These are phyloP conservation scores for Nansenia antarctica DNA, from an alignment of 2,113 vertebrate genomes.

Conservation along the genomic window DNA sequence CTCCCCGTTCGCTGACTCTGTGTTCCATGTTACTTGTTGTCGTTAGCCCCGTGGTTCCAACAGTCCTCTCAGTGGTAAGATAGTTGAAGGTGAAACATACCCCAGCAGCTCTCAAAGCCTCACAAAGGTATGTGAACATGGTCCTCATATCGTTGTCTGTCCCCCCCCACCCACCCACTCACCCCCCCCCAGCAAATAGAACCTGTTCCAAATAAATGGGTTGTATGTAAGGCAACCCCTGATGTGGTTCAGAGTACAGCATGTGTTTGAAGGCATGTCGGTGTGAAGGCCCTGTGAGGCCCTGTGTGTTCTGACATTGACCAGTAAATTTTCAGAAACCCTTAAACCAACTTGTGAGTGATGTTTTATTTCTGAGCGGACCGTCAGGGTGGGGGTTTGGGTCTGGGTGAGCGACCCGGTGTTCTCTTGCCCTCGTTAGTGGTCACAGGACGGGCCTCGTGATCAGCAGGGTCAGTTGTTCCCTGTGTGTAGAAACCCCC, in stretches of 20 bases:
- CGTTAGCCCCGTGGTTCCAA: background rate
- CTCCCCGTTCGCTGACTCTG: no score
- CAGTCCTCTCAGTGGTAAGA: conserved; percentile 18
- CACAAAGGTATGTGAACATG: background rate
- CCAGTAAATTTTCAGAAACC: background rate
- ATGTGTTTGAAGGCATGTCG: background rate
- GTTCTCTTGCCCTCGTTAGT: no score
- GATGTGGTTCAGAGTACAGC: background rate
- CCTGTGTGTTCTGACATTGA: background rate
- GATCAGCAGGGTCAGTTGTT: background rate
- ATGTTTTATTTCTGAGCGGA: background rate
- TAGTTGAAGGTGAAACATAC: conserved; percentile 6
- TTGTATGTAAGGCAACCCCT: conserved; percentile 2
- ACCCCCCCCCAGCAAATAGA: background rate
- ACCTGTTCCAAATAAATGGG: background rate
- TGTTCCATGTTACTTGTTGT: no score
- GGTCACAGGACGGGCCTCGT: background rate
- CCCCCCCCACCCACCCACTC: no score
- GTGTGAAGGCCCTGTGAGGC: background rate
- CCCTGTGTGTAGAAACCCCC: background rate
- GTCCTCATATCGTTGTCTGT: background rate
- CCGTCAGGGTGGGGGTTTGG: background rate
- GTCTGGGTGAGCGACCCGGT: background rate
- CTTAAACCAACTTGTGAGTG: background rate
- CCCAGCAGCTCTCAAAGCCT: background rate